Conservation (phyloP, 2,888 invertebrate species). For the Drosophila meridiana region DNA sequence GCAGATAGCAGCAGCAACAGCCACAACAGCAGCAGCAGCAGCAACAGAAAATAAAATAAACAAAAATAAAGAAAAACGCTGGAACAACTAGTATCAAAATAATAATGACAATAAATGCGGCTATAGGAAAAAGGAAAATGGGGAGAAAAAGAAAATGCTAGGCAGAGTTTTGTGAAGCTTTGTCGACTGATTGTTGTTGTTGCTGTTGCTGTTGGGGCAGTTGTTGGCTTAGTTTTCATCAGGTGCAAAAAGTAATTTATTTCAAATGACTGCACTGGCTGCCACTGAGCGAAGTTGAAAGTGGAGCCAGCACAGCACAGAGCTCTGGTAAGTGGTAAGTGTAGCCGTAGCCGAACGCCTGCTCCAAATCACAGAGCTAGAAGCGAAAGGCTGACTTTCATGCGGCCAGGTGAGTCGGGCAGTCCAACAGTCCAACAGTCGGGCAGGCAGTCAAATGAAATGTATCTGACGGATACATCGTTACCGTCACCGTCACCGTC, state of each 20-base stretch:
- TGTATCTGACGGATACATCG: slow-evolving; percentile 68
- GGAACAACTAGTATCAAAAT: slow-evolving; percentile 63
- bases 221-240: slow-evolving; percentile 70
- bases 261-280: slow-evolving; percentile 75
- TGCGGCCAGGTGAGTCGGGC: slow-evolving; percentile 1
- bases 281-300: slow-evolving; percentile 28
- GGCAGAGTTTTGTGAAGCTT: slow-evolving; percentile 41
- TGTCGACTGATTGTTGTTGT: slow-evolving; percentile 16
- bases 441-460: slow-evolving; percentile 50
- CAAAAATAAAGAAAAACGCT: slow-evolving; percentile 28
- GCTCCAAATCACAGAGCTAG: slow-evolving; percentile 44
- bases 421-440: not conserved
- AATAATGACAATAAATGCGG: slow-evolving; percentile 79
- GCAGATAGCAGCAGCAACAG: slow-evolving; percentile 51
- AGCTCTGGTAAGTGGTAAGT: slow-evolving; percentile 26
- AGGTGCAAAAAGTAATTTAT: slow-evolving; percentile 83
- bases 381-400: slow-evolving; percentile 44
- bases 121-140: slow-evolving; percentile 27
- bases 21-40: slow-evolving; percentile 23
- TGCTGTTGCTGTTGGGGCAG: slow-evolving; percentile 20
- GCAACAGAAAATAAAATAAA: slow-evolving; percentile 14
- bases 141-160: slow-evolving; percentile 22
- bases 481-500: slow-evolving; percentile 8
- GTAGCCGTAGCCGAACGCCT: slow-evolving; percentile 29
- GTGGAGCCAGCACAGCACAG: slow-evolving; percentile 12